Evolutionary conservation across 2,113 vertebrate species (phyloP).

Genomic region (Elephantulus edwardii): DNA sequence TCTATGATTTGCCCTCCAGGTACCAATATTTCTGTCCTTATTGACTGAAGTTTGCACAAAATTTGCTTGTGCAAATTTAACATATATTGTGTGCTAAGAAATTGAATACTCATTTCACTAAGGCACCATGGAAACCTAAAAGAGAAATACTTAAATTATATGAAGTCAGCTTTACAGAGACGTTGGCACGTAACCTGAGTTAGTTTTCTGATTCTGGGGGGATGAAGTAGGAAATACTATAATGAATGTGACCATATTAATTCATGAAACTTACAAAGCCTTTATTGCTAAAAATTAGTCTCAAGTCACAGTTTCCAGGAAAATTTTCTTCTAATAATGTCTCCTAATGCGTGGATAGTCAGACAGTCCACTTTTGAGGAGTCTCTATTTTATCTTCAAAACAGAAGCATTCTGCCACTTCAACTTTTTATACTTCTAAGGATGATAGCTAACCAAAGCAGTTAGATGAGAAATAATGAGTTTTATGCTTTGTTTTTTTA

Average conservation of each 20-base stretch:
- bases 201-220: neutral
- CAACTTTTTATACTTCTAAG: constrained; percentile 18
- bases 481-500: neutral
- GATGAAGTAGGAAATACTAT: neutral
- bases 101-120: neutral
- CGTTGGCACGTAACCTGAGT: neutral
- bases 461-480: constrained; percentile 12
- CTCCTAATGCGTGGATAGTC: neutral
- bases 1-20: neutral
- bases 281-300: neutral
- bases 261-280: neutral
- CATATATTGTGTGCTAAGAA: constrained; percentile 8
- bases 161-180: neutral
- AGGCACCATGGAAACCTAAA: constrained; percentile 7
- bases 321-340: neutral
- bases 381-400: constrained; percentile 39
- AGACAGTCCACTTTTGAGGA: neutral
- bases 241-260: neutral
- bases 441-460: neutral
- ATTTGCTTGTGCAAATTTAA: no score
- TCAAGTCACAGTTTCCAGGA: neutral
- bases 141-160: neutral
- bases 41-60: neutral
- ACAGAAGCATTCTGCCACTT: neutral
- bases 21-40: neutral